These are phyloP conservation scores for Apeltes quadracus DNA, from an alignment of 2,113 vertebrate genomes.

Conservation along the genomic window DNA sequence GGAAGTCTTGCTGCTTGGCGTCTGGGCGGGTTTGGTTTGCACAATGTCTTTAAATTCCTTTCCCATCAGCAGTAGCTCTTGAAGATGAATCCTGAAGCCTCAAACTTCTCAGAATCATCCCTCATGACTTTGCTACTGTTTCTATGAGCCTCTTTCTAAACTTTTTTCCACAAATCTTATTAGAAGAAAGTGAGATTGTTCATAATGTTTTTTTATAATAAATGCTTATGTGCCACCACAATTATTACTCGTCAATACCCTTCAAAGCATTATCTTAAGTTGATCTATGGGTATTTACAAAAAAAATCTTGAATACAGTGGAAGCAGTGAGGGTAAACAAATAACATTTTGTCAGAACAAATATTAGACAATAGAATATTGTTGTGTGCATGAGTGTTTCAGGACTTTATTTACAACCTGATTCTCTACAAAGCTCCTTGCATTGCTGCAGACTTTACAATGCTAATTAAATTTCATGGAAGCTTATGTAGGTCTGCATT, in stretches of 20 bases:
- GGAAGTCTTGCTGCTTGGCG: background rate
- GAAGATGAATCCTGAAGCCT: slow-evolving; percentile 12
- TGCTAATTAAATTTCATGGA: slow-evolving; percentile 81
- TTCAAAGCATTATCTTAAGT: background rate
- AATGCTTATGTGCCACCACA: background rate
- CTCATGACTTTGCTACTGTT: slow-evolving; percentile 12
- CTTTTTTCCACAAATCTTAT: background rate
- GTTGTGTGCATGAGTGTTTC: slow-evolving; percentile 45
- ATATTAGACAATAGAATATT: slow-evolving; percentile 2
- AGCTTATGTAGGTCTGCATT: slow-evolving; percentile 72
- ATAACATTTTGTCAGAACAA: background rate
- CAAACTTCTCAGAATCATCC: slow-evolving; percentile 11
- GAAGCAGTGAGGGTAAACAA: background rate
- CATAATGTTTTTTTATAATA: background rate
- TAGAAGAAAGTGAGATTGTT: background rate
- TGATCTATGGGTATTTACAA: background rate
- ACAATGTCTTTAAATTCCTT: slow-evolving; percentile 38
- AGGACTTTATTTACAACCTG: slow-evolving; percentile 57
- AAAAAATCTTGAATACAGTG: background rate
- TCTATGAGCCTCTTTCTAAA: background rate
- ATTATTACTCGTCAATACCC: background rate
- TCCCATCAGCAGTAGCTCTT: slow-evolving; percentile 42
- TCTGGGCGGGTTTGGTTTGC: slow-evolving; percentile 1
- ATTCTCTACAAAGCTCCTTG: slow-evolving; percentile 53
- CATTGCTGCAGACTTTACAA: slow-evolving; percentile 56